Base-by-base conservation (phyloP, 2,797 vertebrate species). In the Chelon auratus region DNA sequence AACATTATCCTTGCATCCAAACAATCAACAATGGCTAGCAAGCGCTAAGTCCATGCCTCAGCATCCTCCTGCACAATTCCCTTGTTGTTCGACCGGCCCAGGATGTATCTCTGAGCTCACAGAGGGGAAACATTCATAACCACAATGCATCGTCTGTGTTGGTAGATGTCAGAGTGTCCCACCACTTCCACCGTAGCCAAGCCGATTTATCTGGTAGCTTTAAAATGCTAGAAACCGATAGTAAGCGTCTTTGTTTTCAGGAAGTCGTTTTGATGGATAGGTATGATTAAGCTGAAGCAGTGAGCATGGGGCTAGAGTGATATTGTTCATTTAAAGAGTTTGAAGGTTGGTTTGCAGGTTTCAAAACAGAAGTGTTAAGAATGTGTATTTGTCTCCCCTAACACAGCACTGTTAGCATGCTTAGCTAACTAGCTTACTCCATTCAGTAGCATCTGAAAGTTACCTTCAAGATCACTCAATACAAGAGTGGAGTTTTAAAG, bases 91-190 rank as follows among this genome's bases (percentile, higher is more conserved):
- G 60, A 78, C 55, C 13, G 3, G 68, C 77, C 77, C 86, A 83
- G 88, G 89, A 87, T 72, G 78, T 48, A 82, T 72, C 81, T 77
- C 82, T 82, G 82, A 85, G 83, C 83, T 90, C 87, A 87, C 33
- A 68, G 83, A 78, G 77, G 54, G 59, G 72, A 85, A 84, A 82
- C 30, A 81, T 81, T 75, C 79, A 66, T 3, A 37, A 75, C 84
- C 83, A 93, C 91, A 93, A 92, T 88, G 90, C 72, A 47, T 61
- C 37, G 61, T 82, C 72, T 91, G 90, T 93, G 81, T 64, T 64
- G 70, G 73, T 72, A 33, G 69, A 89, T 81, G 84, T 89, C 88
- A 77, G 73, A 62, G 50, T 72, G 47, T 15, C 75, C 87, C 89
- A 87, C 88, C 26, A 55, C 85, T 85, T 86, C 84, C 86, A 82